Evolutionary conservation across 2,888 invertebrate genomes (phyloP).

Genomic region (Polydrusus pterygomalis): DNA sequence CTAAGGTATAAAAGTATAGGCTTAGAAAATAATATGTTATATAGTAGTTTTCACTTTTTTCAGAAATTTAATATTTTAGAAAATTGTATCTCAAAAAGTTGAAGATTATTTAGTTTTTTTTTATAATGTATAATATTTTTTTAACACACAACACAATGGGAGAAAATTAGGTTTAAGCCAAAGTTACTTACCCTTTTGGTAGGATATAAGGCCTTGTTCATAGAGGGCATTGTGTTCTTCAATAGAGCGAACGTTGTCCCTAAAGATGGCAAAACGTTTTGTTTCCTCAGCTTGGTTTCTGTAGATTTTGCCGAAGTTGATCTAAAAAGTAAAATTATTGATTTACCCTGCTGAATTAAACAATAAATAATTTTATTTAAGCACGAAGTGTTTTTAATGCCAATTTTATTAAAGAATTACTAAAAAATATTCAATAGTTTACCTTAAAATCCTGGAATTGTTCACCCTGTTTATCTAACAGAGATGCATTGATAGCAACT

Average conservation of each 20-base stretch:
- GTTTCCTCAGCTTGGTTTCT: constrained; percentile 54
- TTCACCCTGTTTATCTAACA: background rate
- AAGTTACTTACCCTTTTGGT: constrained; percentile 14
- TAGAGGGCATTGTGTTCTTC: constrained; percentile 56
- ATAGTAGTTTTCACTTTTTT: too few relatives aligned
- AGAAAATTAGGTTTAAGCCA: too few relatives aligned
- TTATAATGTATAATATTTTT: too few relatives aligned
- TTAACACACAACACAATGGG: too few relatives aligned
- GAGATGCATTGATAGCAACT: constrained; percentile 35
- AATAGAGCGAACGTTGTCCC: constrained; percentile 50
- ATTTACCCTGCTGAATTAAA: too few relatives aligned
- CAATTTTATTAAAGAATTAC: too few relatives aligned
- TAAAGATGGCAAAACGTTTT: constrained; percentile 53
- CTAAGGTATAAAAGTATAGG: constrained; percentile 4
- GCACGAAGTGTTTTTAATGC: background rate
- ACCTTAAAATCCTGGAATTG: constrained; percentile 38
- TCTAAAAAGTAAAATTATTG: constrained; percentile 14
- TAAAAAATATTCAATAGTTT: background rate
- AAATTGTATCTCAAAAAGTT: too few relatives aligned
- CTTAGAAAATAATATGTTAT: too few relatives aligned
- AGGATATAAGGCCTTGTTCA: constrained; percentile 44
- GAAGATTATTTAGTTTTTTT: too few relatives aligned
- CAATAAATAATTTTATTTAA: too few relatives aligned
- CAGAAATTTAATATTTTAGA: too few relatives aligned
- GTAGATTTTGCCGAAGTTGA: constrained; percentile 50